Evolutionary conservation across 2,888 invertebrate species (phyloP).

Genomic region (Limnephilus rhombicus): DNA sequence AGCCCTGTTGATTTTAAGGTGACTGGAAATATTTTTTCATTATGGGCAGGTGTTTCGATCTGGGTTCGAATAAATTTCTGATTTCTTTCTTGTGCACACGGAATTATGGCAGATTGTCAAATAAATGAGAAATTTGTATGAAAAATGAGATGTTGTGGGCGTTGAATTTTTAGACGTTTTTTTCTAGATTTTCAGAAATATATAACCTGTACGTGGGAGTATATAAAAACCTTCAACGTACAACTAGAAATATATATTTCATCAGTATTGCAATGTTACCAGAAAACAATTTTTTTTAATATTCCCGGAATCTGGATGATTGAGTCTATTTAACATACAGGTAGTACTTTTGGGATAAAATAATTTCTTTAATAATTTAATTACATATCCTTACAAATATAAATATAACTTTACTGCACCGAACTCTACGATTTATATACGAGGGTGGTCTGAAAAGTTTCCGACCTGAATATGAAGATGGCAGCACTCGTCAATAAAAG

Average conservation of each 20-base stretch:
- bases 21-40: conserved; percentile 21
- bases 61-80: conserved; percentile 2
- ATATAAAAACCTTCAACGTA: neutral
- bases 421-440: too few relatives aligned
- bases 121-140: neutral
- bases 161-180: neutral
- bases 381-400: too few relatives aligned
- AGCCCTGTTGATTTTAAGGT: neutral
- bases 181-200: neutral
- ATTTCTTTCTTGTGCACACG: neutral
- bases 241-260: neutral
- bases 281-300: neutral
- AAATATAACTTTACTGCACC: too few relatives aligned
- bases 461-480: too few relatives aligned
- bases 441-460: too few relatives aligned
- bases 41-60: conserved; percentile 32
- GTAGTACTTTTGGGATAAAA: neutral
- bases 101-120: neutral
- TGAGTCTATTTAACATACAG: neutral
- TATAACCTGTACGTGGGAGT: neutral
- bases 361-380: too few relatives aligned
- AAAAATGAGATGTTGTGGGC: neutral
- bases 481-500: too few relatives aligned
- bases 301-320: neutral
- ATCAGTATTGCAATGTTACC: neutral